A percentile compares a stretch with the other conserved stretches of the same genome.
Evolutionary conservation across 2,797 vertebrate genomes (phyloP).

Genomic region (Odontamblyopus lacepedii): DNA sequence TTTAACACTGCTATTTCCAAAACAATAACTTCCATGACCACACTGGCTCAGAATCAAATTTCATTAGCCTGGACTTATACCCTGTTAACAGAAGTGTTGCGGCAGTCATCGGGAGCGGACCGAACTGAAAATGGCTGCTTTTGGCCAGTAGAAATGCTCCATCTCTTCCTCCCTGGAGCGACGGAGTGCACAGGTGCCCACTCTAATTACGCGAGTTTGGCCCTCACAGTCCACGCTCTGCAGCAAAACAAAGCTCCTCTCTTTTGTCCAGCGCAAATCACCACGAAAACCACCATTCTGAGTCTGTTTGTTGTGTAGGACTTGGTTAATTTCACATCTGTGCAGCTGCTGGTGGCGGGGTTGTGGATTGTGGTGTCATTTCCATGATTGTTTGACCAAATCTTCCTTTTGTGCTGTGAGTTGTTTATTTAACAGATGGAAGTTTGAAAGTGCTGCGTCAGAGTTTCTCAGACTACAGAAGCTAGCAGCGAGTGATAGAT

Average conservation of each 20-base stretch:
- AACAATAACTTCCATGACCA: background rate
- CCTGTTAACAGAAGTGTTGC: background rate
- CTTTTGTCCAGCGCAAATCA: slow-evolving; percentile 11
- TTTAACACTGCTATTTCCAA: background rate
- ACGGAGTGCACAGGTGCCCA: slow-evolving; percentile 7
- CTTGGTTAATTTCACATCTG: slow-evolving; percentile 14
- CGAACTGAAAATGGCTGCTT: too few relatives aligned
- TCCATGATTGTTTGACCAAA: background rate
- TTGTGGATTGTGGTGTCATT: background rate
- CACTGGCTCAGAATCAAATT: background rate
- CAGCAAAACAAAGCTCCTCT: slow-evolving; percentile 9
- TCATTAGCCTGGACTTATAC: background rate
- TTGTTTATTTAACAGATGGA: slow-evolving; percentile 5
- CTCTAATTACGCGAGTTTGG: slow-evolving; percentile 13
- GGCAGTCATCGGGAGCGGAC: background rate
- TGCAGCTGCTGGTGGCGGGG: background rate
- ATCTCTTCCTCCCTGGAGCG: slow-evolving; percentile 8
- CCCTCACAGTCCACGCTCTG: slow-evolving; percentile 8
- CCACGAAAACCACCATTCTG: background rate
- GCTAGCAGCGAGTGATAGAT: background rate
- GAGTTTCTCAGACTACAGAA: background rate
- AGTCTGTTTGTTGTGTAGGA: background rate
- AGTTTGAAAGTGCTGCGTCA: background rate
- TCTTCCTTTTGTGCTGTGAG: background rate
- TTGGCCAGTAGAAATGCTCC: slow-evolving; percentile 2